phyloP scores from a whole-genome alignment of 2,113 vertebrate species.

The Zosterops borbonicus region DNA sequence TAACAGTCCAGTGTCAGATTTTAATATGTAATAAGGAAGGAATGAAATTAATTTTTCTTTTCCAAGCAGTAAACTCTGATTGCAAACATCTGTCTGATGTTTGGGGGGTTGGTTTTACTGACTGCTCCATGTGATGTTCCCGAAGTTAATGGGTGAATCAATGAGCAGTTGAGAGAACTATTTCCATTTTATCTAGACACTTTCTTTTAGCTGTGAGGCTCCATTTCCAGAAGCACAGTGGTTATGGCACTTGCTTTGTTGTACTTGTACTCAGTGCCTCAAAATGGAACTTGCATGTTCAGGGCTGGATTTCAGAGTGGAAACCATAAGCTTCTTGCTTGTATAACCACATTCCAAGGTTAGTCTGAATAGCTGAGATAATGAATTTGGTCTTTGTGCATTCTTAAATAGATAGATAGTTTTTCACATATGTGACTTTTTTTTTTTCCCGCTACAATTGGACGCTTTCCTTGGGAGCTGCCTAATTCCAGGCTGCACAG shows the following conservation, averaged over 20 bases:
- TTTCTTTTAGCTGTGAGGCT: not conserved
- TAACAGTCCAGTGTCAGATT: not conserved
- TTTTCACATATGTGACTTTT: constrained; percentile 55
- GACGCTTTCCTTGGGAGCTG: constrained; percentile 58
- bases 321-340: constrained; percentile 69
- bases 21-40: not conserved
- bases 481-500: constrained; percentile 50
- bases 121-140: not conserved
- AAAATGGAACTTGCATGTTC: constrained; percentile 55
- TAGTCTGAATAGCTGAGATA: constrained; percentile 71
- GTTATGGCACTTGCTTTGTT: constrained; percentile 56
- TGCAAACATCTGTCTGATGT: not conserved
- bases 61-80: not conserved
- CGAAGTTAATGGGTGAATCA: not conserved
- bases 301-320: constrained; percentile 59
- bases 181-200: not conserved
- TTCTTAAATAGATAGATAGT: constrained; percentile 68
- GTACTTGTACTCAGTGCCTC: constrained; percentile 37
- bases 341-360: constrained; percentile 71
- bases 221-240: not conserved
- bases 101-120: not conserved
- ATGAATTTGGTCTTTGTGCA: constrained; percentile 70
- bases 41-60: not conserved
- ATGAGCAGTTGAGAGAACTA: not conserved
- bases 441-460: constrained; percentile 36